Base-by-base conservation (phyloP, 2,113 vertebrate genomes). In the Brienomyrus longianalis region DNA sequence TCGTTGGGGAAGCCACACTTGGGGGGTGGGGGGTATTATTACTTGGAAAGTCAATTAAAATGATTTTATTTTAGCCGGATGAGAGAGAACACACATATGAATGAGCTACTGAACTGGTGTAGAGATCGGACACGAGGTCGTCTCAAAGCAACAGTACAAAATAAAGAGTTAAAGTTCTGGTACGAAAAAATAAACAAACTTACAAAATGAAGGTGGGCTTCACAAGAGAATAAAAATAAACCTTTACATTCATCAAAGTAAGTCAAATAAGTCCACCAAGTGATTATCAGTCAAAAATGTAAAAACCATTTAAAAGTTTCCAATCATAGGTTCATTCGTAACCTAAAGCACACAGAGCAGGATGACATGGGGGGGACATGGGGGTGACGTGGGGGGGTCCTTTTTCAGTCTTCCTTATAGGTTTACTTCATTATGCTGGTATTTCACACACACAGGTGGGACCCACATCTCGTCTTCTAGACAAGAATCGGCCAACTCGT, bases 221-320 rank as follows among this genome's bases (percentile, higher is more conserved):
- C 70, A 90, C 51, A 56, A 83, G 62, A 52, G 27, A 52, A 86
- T 50, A 86, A 90, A 90, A 90, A 90, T 47, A 90, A 95, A 94
- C 90, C 92, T 93, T 95, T 96, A 96, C 96, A 96, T 96, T 96
- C 95, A 96, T 95, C 93, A 93, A 95, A 77, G 90, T 92, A 92
- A 92, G 91, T 93, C 92, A 93, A 92, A 90, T 50, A 89, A 93
- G 92, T 93, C 95, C 92, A 92, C 93, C 50, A 51, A 93, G 92
- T 93, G 93, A 95, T 95, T 93, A 95, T 95, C 94, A 90, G 91
- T 86, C 87, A 89, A 92, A 92, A 92, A 91, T 89, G 91, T 86
- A 94, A 93, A 92, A 56, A 91, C 93, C 91, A 66, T 83, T 86
- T 70, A 94, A 89, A 89, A 89, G 87, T 89, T 89, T 90, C 86